These are phyloP conservation scores for Trichacis sp. DNA, from an alignment of 2,888 invertebrate genomes.

Conservation along the genomic window DNA sequence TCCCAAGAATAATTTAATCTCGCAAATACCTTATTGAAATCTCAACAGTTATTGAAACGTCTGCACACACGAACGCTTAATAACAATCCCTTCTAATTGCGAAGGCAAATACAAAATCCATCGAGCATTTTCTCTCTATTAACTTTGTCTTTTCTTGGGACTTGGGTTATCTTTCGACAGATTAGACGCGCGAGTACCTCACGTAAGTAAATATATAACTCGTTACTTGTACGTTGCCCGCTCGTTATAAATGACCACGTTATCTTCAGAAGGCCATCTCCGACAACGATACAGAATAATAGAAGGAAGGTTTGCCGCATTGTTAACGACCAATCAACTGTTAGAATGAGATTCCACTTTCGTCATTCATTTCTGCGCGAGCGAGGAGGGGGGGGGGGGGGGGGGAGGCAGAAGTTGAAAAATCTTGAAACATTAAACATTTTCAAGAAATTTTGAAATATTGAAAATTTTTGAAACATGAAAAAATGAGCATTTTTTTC, in stretches of 20 bases:
- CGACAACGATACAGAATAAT: conserved; percentile 26
- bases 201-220: background rate
- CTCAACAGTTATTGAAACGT: conserved; percentile 19
- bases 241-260: conserved; percentile 32
- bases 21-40: no score
- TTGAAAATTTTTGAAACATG: no score
- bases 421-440: no score
- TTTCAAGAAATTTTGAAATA: no score
- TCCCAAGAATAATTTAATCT: no score
- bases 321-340: conserved; percentile 40
- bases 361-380: background rate
- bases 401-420: no score
- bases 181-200: conserved; percentile 5
- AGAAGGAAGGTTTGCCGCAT: conserved; percentile 19
- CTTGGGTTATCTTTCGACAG: background rate
- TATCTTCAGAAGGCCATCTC: conserved; percentile 46
- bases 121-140: conserved; percentile 16
- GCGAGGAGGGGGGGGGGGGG: no score
- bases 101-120: conserved; percentile 20
- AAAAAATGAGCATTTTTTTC: no score
- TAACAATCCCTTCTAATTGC: conserved; percentile 34
- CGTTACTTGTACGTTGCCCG: background rate
- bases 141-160: conserved; percentile 3
- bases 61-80: conserved; percentile 16
- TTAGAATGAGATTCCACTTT: conserved; percentile 18